Percentiles rank a stretch among this genome's conserved stretches.
phyloP scores from a whole-genome alignment of 2,113 vertebrate species.

The Platycercus adscitus region DNA sequence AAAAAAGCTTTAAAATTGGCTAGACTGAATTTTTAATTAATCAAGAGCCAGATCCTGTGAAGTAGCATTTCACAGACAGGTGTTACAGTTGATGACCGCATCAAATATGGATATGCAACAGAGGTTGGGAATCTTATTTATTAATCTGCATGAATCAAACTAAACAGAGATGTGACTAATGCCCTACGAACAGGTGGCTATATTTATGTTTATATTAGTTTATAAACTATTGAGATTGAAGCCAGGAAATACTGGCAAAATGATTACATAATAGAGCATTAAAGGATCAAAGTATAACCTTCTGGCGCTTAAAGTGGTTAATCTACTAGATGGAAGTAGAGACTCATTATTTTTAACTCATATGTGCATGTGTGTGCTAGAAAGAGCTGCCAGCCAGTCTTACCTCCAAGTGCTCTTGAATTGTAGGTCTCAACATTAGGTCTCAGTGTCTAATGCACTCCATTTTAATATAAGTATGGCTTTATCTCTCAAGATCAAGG shows the following conservation, averaged over 20 bases:
- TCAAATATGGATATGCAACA: not conserved
- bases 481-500: not conserved
- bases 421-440: not conserved
- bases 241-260: not conserved
- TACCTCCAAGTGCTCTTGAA: not conserved
- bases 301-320: not conserved
- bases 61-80: not conserved
- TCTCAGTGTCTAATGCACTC: not conserved
- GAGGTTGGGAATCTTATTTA: not conserved
- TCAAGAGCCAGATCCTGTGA: not conserved
- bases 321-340: not conserved
- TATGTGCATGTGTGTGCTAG: not conserved
- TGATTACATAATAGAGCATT: not conserved
- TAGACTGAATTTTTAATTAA: not conserved
- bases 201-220: not conserved
- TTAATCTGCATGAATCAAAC: not conserved
- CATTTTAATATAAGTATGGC: not conserved
- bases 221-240: not conserved
- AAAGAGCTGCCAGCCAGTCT: not conserved
- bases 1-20: not conserved
- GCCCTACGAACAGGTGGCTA: not conserved
- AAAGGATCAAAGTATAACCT: not conserved
- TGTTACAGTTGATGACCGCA: not conserved
- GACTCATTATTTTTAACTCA: not conserved
- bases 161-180: not conserved